phyloP scores from a whole-genome alignment of 2,113 vertebrate species.

The Capreolus pygargus region DNA sequence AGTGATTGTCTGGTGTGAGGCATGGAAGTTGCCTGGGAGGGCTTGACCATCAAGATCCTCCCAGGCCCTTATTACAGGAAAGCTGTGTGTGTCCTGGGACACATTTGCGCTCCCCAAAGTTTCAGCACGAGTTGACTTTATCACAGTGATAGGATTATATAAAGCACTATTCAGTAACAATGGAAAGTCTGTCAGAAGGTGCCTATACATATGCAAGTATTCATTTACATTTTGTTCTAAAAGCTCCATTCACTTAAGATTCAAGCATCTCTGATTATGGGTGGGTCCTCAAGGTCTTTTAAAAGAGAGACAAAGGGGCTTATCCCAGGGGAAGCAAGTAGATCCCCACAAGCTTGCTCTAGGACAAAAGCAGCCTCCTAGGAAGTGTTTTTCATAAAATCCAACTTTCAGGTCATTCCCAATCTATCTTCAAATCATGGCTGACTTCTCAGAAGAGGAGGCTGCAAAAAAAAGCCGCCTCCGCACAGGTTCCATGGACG shows the following conservation, averaged over 20 bases:
- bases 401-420: background rate
- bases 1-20: background rate
- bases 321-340: background rate
- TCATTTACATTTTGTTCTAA: background rate
- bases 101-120: background rate
- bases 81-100: background rate
- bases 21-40: fast-evolving
- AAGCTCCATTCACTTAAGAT: background rate
- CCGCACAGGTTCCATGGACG: background rate
- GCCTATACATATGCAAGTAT: background rate
- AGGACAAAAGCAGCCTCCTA: background rate
- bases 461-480: background rate
- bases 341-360: background rate
- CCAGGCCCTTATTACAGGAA: background rate
- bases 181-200: background rate
- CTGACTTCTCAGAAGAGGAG: background rate
- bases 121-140: background rate
- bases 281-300: background rate
- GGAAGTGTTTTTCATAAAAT: background rate
- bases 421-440: background rate
- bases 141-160: background rate
- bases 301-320: background rate
- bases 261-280: background rate
- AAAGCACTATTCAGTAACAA: background rate
- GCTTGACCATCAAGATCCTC: background rate